Base-by-base conservation (phyloP, 2,888 invertebrate species). In the Cheilosia impressa region DNA sequence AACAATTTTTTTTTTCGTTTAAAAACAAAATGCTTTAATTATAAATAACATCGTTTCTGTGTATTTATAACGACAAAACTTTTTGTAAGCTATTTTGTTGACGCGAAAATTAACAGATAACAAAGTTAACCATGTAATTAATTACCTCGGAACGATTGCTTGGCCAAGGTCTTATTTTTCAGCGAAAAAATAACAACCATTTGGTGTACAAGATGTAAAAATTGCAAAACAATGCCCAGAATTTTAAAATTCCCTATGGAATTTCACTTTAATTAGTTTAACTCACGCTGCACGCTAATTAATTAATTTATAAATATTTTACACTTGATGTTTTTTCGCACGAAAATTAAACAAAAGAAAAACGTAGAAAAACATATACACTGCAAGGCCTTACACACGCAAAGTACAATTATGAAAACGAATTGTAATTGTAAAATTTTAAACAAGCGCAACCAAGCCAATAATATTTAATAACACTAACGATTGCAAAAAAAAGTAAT, bases 181-280 rank as follows among this genome's bases (percentile, higher is more conserved):
- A 85, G 85, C 85, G 85, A 81, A 85, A 77, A 85, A 81, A 85
- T 85, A 85, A 81, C 76, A 85, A 85, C 85, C 80, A 80, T 85
- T 81, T 85, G 85, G 85, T 85, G 27, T 22, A 85, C 81, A 85
- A 85, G 76, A 71, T 85, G 80, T 80, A 79, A 72, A 72, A 65
- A 65, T 71, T 76, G 65, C 55, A 81, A 65, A 71, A 34, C 17
- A 80, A 57, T 73, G 58, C 24, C 17, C 60, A 41, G 27, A 80
- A 31, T 65, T 58, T 63, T 38, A n/a, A 62, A 10, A 78, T 62
- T 60, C 63, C 34, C 15, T 47, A 63, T 65, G 58, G 22, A 41
- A 63, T 55, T 63, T 27, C 27, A 69, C 22, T 69, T 60, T 62
- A 55, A 55, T 75, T 55, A 66, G 41, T 79, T 47, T 38, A 69